Base-by-base conservation (phyloP, 64 coral and sea anemone genomes). In the Hydrozoanthus tunicans region DNA sequence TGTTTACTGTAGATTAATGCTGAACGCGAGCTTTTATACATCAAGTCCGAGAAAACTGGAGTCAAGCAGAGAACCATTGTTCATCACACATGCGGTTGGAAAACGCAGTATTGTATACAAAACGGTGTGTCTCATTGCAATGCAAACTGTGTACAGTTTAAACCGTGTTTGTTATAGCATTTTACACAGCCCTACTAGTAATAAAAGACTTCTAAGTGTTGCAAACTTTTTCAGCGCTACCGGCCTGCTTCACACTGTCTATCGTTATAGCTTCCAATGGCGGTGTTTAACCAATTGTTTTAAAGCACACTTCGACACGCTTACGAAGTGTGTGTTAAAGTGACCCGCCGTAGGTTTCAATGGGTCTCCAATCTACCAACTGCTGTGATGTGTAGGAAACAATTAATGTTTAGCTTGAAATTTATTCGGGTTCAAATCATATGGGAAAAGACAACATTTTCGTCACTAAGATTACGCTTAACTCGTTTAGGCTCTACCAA, bases 241-340 rank as follows among this genome's bases (percentile, higher is more conserved):
- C 13, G 71, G 23, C 51, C 6, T 43, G 32, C 32, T 43, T 43
- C 32, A 43, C 32, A 43, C 32, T 43, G 32, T 43, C 32, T 43
- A 43, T 43, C 32, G 32, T 43, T 43, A 43, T 43, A 43, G 32
- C 32, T 43, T 43, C 32, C 32, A 43, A 43, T 43, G 32, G 32
- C 32, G 32, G 2, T 43, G 32, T 43, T 74, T 24, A 32, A 9
- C 71, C 71, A 74, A 74, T 74, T 74, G 71, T 43, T 74, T 51
- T 51, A 74, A 32, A 74, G 27, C 71, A 74, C 27, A 32, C 71
- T 74, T 74, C 26, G 71, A 27, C 71, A 74, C 71, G 71, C 71
- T 24, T 12, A 24, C 24, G 14, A 74, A 74, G 71, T 51, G 71
- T 74, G 71, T 74, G 26, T 3, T 74, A 74, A 74, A 74, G 71